Conservation (phyloP, 1,140 invertebrate species). For the Leptestheria dahalacensis region DNA sequence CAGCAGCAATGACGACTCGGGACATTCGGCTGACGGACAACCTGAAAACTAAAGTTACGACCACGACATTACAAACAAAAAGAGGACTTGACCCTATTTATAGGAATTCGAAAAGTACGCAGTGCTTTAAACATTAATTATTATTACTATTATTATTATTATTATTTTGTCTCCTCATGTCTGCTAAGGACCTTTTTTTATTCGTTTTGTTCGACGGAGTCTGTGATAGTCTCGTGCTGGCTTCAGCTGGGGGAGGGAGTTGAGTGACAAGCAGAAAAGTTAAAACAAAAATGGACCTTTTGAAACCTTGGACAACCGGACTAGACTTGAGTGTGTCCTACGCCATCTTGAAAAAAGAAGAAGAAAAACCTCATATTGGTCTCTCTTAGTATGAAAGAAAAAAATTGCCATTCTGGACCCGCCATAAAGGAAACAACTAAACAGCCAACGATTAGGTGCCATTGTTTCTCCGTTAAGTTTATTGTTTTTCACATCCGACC, state of each 20-base stretch:
- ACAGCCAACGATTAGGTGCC: too few relatives aligned
- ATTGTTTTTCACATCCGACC: too few relatives aligned
- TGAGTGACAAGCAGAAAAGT: conserved; percentile 5
- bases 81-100: not conserved
- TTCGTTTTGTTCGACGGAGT: not conserved
- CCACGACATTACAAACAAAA: not conserved
- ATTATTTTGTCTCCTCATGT: not conserved
- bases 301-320: too few relatives aligned
- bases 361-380: too few relatives aligned
- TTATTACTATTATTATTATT: not conserved
- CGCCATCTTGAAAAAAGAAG: too few relatives aligned
- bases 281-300: conserved; percentile 7
- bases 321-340: too few relatives aligned
- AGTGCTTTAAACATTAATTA: not conserved
- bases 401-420: too few relatives aligned
- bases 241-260: not conserved
- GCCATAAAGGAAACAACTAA: too few relatives aligned
- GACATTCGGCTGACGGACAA: conserved; percentile 15
- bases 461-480: too few relatives aligned
- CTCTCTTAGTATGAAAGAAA: too few relatives aligned
- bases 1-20: conserved; percentile 15
- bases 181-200: not conserved
- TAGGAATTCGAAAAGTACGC: not conserved
- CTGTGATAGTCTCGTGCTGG: not conserved
- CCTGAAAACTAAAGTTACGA: not conserved